Percentiles rank a stretch among this genome's conserved stretches.
phyloP scores from a whole-genome alignment of 2,113 vertebrate species.

The Rhinolophus ferrumequinum region DNA sequence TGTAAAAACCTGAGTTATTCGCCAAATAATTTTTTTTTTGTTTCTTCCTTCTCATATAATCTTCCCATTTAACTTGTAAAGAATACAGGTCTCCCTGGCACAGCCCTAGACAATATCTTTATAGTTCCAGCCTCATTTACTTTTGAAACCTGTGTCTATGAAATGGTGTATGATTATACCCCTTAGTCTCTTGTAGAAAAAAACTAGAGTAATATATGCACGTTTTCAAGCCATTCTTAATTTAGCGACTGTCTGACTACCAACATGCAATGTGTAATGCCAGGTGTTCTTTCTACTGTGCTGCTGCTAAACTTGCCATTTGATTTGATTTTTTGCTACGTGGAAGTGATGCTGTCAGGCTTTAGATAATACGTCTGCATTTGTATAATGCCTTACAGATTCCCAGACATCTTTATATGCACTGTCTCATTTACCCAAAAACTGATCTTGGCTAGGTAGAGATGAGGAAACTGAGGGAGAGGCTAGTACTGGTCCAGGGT shows the following conservation, averaged over 20 bases:
- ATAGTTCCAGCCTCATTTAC: neutral
- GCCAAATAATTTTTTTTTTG: neutral
- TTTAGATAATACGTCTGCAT: neutral
- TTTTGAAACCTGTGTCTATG: neutral
- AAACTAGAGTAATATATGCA: neutral
- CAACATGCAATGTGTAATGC: neutral
- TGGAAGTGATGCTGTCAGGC: neutral
- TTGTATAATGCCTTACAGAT: neutral
- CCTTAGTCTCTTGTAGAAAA: neutral
- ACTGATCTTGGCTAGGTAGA: neutral
- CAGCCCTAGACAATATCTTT: neutral
- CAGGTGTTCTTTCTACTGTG: neutral
- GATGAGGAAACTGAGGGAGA: neutral
- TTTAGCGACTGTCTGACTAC: neutral
- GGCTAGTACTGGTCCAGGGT: neutral
- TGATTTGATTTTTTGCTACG: neutral
- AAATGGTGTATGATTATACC: neutral
- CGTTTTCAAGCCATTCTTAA: neutral
- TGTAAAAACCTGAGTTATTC: neutral
- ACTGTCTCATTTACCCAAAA: neutral
- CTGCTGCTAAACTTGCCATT: neutral
- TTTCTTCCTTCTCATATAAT: slow-evolving; percentile 32
- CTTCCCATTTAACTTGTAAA: neutral
- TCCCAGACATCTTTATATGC: neutral
- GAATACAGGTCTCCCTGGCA: neutral